Percentiles rank a stretch among this genome's conserved stretches.
Evolutionary conservation across 2,888 invertebrate species (phyloP).

Genomic region (Parnassius mnemosyne): DNA sequence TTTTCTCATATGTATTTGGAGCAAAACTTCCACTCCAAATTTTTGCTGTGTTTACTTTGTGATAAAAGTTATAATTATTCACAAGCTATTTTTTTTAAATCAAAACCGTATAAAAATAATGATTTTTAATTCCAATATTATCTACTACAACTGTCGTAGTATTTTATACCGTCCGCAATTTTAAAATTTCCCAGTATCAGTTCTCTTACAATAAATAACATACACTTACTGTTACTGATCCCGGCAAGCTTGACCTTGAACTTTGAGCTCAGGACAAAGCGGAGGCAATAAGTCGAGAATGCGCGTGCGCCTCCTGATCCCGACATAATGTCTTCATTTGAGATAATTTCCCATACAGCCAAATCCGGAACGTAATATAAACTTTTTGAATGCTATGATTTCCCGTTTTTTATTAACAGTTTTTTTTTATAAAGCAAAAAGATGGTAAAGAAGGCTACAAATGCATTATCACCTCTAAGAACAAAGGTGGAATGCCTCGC

Average conservation of each 20-base stretch:
- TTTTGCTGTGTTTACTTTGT: fast-evolving
- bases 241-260: constrained; percentile 21
- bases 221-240: constrained; percentile 21
- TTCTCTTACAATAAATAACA: constrained; percentile 18
- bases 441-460: background rate
- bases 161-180: no score
- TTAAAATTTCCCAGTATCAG: constrained; percentile 14
- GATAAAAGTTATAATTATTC: no score
- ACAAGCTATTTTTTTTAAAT: no score
- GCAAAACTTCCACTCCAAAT: no score
- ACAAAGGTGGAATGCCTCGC: no score
- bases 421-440: background rate
- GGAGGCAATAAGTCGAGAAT: constrained; percentile 26
- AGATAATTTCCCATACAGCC: constrained; percentile 59
- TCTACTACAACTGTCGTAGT: background rate
- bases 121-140: background rate
- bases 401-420: background rate
- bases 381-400: background rate
- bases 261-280: constrained; percentile 29
- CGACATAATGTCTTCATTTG: constrained; percentile 73
- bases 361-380: constrained; percentile 3
- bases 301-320: constrained; percentile 49
- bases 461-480: no score
- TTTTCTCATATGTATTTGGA: no score
- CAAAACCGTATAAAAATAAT: no score